Evolutionary conservation across 2,888 invertebrate genomes (phyloP).

Genomic region (Polymixis lichenea): DNA sequence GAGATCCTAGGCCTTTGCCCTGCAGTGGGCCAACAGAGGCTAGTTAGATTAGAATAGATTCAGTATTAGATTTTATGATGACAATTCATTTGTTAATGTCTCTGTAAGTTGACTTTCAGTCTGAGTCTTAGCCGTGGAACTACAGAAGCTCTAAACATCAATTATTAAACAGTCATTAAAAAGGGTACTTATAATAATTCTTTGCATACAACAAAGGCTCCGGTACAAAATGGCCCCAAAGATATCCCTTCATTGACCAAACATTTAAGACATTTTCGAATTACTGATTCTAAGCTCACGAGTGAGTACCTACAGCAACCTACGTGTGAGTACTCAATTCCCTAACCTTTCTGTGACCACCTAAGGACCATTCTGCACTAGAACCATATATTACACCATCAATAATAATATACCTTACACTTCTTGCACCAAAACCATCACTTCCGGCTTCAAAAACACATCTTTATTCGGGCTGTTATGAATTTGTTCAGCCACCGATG

Average conservation of each 20-base stretch:
- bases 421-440: constrained; percentile 93
- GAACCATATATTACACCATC: constrained; percentile 33
- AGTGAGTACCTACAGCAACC: not conserved
- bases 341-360: constrained; percentile 4
- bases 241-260: not conserved
- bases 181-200: constrained; percentile 32
- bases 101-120: constrained; percentile 14
- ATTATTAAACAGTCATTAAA: constrained; percentile 48
- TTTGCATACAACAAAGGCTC: constrained; percentile 23
- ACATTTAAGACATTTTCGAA: not conserved
- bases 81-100: constrained; percentile 10
- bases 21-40: no score
- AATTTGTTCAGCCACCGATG: constrained; percentile 87
- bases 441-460: constrained; percentile 94
- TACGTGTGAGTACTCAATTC: constrained; percentile 17
- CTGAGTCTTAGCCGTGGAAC: constrained; percentile 4
- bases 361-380: constrained; percentile 44
- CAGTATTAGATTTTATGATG: not conserved
- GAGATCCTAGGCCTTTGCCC: no score
- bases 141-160: constrained; percentile 34
- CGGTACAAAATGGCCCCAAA: constrained; percentile 45
- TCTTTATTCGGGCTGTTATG: constrained; percentile 88
- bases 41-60: no score
- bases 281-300: not conserved
- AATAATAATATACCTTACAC: constrained; percentile 75